Conservation (phyloP, 2,113 vertebrate species). For the Limanda limanda region DNA sequence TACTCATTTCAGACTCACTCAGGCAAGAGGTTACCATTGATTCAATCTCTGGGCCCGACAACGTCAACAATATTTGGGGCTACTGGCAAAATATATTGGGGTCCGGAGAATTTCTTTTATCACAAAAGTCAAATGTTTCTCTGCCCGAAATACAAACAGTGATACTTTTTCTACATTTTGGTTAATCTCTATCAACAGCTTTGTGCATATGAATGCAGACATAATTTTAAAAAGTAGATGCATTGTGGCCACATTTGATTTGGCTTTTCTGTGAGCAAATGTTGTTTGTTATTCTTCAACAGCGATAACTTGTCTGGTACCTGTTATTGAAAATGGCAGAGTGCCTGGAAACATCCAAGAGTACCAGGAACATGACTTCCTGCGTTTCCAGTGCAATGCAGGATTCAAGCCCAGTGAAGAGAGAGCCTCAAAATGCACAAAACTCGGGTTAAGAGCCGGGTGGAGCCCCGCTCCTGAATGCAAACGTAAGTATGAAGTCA, state of each 20-base stretch:
- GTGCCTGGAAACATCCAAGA: rapidly evolving
- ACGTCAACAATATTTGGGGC: no score
- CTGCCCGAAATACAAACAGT: no score
- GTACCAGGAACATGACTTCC: slow-evolving; percentile 41
- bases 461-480: slow-evolving; percentile 72
- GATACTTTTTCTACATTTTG: no score
- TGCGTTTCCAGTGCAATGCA: slow-evolving; percentile 21
- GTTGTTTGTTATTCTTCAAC: slow-evolving; percentile 20
- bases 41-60: no score
- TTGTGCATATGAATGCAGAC: no score
- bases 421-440: slow-evolving; percentile 47
- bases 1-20: no score
- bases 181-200: no score
- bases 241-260: neutral
- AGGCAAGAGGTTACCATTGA: no score
- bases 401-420: neutral
- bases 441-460: slow-evolving; percentile 2
- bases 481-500: slow-evolving; percentile 62
- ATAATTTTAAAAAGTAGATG: neutral
- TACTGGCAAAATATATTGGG: no score
- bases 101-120: no score
- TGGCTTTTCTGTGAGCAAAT: neutral
- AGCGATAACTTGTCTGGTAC: slow-evolving; percentile 55
- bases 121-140: no score
- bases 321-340: slow-evolving; percentile 21